Evolutionary conservation across 2,113 vertebrate species (phyloP).

Genomic region (Mystacornis crossleyi): DNA sequence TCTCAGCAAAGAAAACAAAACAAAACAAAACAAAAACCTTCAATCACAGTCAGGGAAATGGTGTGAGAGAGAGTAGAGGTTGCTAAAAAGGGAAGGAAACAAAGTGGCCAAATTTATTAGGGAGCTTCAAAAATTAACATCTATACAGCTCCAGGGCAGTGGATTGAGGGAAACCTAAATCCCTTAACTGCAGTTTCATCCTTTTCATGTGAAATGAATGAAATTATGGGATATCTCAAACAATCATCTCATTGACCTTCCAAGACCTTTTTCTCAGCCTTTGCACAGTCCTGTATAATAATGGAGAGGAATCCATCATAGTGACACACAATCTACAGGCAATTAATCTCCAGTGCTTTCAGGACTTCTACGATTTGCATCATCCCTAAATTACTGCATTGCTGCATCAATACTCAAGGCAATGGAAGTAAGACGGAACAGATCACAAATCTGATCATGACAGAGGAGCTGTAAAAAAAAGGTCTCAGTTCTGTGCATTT

Average conservation of each 20-base stretch:
- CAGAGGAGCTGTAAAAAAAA: neutral
- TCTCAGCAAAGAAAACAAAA: neutral
- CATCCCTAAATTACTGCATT: neutral
- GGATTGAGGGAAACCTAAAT: neutral
- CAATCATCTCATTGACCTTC: conserved; percentile 6
- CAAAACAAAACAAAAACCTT: neutral
- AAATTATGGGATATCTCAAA: neutral
- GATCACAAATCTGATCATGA: neutral
- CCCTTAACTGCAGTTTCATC: neutral
- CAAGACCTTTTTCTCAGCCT: neutral
- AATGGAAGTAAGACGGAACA: neutral
- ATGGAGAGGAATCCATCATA: neutral
- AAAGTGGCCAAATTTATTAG: neutral
- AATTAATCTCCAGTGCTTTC: neutral
- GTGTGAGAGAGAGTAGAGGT: neutral
- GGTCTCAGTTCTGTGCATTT: neutral
- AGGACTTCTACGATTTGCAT: neutral
- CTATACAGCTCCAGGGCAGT: neutral
- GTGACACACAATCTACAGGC: neutral
- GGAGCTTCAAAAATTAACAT: neutral
- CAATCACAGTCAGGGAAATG: neutral
- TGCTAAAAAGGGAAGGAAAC: neutral
- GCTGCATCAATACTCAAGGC: neutral
- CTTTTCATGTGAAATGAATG: neutral
- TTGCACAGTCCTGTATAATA: neutral